phyloP scores from a whole-genome alignment of 2,113 vertebrate species.

The Thalassarche chlororhynchos region DNA sequence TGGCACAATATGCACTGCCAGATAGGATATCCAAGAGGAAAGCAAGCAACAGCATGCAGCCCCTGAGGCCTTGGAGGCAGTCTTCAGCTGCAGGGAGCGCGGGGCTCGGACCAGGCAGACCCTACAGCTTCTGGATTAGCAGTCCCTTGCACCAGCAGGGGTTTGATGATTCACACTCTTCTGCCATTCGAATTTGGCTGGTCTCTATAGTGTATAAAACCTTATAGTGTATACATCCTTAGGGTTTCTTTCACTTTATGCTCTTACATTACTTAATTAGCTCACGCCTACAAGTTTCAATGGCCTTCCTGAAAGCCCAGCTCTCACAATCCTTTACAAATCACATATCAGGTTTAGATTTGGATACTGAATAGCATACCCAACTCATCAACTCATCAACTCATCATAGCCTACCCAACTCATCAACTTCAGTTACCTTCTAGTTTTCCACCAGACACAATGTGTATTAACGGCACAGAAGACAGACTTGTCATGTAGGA shows the following conservation, averaged over 20 bases:
- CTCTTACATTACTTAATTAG: not conserved
- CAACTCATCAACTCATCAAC: not conserved
- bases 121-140: not conserved
- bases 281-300: not conserved
- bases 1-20: not conserved
- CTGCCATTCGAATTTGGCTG: not conserved
- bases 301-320: not conserved
- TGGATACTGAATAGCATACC: not conserved
- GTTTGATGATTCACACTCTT: not conserved
- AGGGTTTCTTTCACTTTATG: not conserved
- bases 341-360: not conserved
- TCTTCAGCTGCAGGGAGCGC: accelerated
- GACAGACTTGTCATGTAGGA: not conserved
- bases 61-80: not conserved
- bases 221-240: not conserved
- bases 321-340: not conserved
- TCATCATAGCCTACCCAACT: not conserved
- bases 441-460: not conserved
- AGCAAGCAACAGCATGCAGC: not conserved
- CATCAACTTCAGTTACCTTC: not conserved
- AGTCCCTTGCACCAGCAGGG: not conserved
- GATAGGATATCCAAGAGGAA: not conserved
- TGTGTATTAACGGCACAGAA: not conserved
- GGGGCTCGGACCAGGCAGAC: not conserved
- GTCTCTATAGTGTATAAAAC: not conserved